A percentile compares a stretch with the other conserved stretches of the same genome.
Evolutionary conservation across 2,888 invertebrate species (phyloP).

Genomic region (Drosophila ustulata): DNA sequence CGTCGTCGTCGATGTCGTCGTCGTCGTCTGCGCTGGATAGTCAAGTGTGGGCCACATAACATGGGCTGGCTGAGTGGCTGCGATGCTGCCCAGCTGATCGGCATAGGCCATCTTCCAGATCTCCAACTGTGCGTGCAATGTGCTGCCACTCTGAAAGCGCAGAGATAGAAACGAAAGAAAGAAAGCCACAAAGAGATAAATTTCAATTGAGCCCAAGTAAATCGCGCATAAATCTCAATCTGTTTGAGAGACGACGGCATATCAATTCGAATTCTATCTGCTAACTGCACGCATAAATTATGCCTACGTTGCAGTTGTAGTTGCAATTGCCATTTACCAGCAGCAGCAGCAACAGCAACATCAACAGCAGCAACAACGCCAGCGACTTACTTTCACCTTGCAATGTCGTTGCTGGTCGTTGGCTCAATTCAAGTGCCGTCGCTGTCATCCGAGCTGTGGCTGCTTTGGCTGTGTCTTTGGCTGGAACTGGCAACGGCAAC

Average conservation of each 20-base stretch:
- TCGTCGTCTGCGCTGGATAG: slow-evolving; percentile 53
- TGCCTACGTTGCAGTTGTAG: slow-evolving; percentile 18
- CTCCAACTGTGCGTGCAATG: slow-evolving; percentile 94
- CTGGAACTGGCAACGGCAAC: slow-evolving; percentile 25
- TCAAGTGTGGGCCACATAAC: slow-evolving; percentile 66
- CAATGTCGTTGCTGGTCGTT: slow-evolving; percentile 85
- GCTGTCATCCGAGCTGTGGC: slow-evolving; percentile 60
- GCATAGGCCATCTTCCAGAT: slow-evolving; percentile 94
- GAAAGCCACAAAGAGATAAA: slow-evolving; percentile 49
- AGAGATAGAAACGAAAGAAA: slow-evolving; percentile 18
- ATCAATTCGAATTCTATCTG: slow-evolving; percentile 76
- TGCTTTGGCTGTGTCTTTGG: slow-evolving; percentile 42
- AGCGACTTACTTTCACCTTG: slow-evolving; percentile 85
- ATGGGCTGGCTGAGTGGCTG: slow-evolving; percentile 35
- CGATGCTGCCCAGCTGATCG: slow-evolving; percentile 81
- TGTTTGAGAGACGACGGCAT: slow-evolving; percentile 53
- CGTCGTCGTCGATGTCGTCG: no score
- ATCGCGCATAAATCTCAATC: slow-evolving; percentile 75
- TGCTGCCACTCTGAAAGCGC: slow-evolving; percentile 90
- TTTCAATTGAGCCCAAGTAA: slow-evolving; percentile 61
- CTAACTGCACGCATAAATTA: slow-evolving; percentile 66
- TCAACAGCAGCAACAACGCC: slow-evolving; percentile 33
- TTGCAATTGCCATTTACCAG: slow-evolving; percentile 33
- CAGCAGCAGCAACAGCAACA: slow-evolving; percentile 31
- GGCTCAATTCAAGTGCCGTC: slow-evolving; percentile 78